A percentile compares a stretch with the other conserved stretches of the same genome.
Conservation (phyloP, 1,140 invertebrate species). For the Hesperophylax magnus region DNA sequence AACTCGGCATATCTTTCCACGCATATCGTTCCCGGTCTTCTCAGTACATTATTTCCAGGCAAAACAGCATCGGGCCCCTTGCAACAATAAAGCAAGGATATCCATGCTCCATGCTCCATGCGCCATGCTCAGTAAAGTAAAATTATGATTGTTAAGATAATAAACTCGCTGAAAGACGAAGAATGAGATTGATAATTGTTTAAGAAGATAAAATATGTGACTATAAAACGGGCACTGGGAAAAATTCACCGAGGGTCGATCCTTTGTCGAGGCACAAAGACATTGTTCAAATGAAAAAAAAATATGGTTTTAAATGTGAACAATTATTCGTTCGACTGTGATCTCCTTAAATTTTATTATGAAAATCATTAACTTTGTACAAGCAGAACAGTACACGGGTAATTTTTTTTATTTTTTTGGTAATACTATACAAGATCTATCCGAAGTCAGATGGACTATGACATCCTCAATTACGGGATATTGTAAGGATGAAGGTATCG, state of each 20-base stretch:
- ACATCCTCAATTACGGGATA: too few relatives aligned
- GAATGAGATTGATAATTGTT: constrained; percentile 31
- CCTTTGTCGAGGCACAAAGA: constrained; percentile 11
- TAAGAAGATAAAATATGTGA: constrained; percentile 27
- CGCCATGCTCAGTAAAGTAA: constrained; percentile 48
- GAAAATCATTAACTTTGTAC: too few relatives aligned
- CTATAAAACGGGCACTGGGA: not conserved
- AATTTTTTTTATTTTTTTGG: too few relatives aligned
- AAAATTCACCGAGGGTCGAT: not conserved
- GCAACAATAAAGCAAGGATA: not conserved
- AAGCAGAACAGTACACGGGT: too few relatives aligned
- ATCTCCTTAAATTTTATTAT: not conserved
- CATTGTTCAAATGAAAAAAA: constrained; percentile 23
- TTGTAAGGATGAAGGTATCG: too few relatives aligned
- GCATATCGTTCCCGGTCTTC: too few relatives aligned
- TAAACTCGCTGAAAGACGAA: not conserved
- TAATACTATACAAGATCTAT: too few relatives aligned
- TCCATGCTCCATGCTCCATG: not conserved
- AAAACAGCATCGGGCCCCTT: not conserved
- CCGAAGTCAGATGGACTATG: too few relatives aligned
- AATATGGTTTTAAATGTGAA: not conserved
- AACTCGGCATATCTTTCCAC: too few relatives aligned
- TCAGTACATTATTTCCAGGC: constrained; percentile 1
- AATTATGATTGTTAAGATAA: constrained; percentile 50
- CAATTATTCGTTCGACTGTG: not conserved